Conservation (phyloP, 2,888 invertebrate genomes). For the Alitta virens region DNA sequence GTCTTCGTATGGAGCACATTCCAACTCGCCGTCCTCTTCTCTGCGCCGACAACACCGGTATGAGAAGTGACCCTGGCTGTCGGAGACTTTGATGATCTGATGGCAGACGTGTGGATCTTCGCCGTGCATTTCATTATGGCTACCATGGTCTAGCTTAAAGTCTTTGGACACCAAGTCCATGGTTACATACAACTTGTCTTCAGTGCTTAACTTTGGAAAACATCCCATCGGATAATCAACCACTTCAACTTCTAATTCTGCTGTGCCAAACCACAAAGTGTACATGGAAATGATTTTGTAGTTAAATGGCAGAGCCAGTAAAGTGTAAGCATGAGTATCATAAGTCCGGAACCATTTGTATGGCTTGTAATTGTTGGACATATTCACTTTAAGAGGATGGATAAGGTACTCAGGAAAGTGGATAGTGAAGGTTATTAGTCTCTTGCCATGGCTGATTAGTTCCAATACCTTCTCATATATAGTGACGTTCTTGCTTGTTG, state of each 20-base stretch:
- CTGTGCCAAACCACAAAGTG: constrained; percentile 46
- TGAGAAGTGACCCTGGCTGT: constrained; percentile 36
- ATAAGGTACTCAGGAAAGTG: constrained; percentile 4
- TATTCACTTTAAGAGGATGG: constrained; percentile 6
- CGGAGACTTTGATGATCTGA: constrained; percentile 32
- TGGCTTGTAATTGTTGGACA: constrained; percentile 35
- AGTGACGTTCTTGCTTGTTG: too few species aligned
- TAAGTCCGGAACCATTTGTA: constrained; percentile 45
- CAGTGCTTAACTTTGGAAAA: constrained; percentile 14
- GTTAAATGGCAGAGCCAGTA: constrained; percentile 50
- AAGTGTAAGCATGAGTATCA: constrained; percentile 44
- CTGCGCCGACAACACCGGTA: constrained; percentile 42
- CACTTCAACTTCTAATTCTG: constrained; percentile 31
- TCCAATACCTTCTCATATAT: neutral
- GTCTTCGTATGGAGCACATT: constrained; percentile 36
- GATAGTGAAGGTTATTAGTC: neutral
- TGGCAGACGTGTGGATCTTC: constrained; percentile 35
- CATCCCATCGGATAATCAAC: constrained; percentile 19
- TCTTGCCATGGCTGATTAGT: neutral
- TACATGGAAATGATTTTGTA: constrained; percentile 48
- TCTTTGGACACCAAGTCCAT: constrained; percentile 34
- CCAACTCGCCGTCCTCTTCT: constrained; percentile 16
- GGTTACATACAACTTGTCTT: constrained; percentile 11
- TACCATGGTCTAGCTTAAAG: constrained; percentile 17
- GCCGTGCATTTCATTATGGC: neutral